A percentile compares a stretch with the other conserved stretches of the same genome.
Conservation (phyloP, 1,140 invertebrate species). For the Centruroides vittatus region DNA sequence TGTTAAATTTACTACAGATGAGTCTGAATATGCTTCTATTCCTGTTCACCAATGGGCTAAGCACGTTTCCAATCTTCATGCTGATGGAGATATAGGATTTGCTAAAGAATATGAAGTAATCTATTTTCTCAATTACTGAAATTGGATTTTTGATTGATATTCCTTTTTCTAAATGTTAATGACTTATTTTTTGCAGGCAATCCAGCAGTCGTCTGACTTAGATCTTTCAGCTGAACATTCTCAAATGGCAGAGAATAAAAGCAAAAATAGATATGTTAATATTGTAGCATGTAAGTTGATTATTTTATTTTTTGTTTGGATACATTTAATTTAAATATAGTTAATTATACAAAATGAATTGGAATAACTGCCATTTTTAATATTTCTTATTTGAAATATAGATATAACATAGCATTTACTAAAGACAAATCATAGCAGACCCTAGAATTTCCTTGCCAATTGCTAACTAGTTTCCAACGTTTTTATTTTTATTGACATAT, state of each 20-base stretch:
- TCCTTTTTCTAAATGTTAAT: neutral
- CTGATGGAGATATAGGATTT: slow-evolving; percentile 73
- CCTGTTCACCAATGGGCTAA: slow-evolving; percentile 55
- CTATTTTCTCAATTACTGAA: neutral
- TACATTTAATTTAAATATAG: neutral
- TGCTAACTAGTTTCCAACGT: too few species aligned
- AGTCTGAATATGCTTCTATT: slow-evolving; percentile 36
- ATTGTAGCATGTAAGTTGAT: slow-evolving; percentile 76
- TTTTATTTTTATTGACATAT: too few species aligned
- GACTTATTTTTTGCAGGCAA: slow-evolving; percentile 22
- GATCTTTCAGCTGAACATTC: slow-evolving; percentile 64
- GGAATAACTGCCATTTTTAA: too few species aligned
- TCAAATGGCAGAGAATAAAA: slow-evolving; percentile 75
- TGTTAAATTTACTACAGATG: slow-evolving; percentile 11
- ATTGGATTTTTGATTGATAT: too few species aligned
- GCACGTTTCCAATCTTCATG: slow-evolving; percentile 67
- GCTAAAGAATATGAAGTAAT: slow-evolving; percentile 74
- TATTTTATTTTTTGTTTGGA: neutral
- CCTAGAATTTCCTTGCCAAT: too few species aligned
- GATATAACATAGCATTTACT: too few species aligned
- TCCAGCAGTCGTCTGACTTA: slow-evolving; percentile 25
- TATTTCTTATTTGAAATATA: too few species aligned
- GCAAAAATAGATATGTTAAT: slow-evolving; percentile 88
- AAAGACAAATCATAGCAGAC: too few species aligned
- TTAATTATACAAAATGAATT: too few species aligned